Percentiles rank a stretch among this genome's conserved stretches.
These are phyloP conservation scores for western clawed frog (Xenopus tropicalis) DNA, from an alignment of 2,113 vertebrate species.

Conservation along the genomic window DNA sequence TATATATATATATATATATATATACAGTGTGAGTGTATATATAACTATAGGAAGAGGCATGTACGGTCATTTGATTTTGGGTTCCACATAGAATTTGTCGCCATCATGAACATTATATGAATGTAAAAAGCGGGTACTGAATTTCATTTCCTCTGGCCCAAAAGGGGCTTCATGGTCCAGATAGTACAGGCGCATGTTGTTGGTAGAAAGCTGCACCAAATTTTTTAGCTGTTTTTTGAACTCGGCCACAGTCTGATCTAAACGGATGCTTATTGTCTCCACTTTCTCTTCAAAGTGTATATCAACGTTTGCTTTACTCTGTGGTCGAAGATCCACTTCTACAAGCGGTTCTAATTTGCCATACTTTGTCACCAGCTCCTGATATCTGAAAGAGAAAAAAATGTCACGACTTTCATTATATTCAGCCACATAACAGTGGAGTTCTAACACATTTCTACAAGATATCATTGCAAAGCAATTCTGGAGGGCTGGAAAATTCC, in stretches of 20 bases:
- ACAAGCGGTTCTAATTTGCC: constrained; percentile 90
- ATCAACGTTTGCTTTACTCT: constrained; percentile 80
- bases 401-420: background rate
- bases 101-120: constrained; percentile 91
- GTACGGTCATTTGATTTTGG: constrained; percentile 74
- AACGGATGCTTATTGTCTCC: constrained; percentile 79
- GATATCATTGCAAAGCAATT: too few relatives aligned
- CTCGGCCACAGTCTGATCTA: constrained; percentile 91
- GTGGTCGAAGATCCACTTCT: constrained; percentile 87
- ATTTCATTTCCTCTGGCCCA: constrained; percentile 90
- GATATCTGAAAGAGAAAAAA: constrained; percentile 71
- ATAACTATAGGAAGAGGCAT: constrained; percentile 40
- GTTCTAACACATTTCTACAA: too few relatives aligned
- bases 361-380: constrained; percentile 83
- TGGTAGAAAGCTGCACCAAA: constrained; percentile 79
- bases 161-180: constrained; percentile 81
- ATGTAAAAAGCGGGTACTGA: constrained; percentile 80
- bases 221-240: constrained; percentile 85
- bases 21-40: constrained; percentile 9
- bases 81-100: constrained; percentile 89
- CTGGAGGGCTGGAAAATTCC: too few relatives aligned
- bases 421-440: too few relatives aligned
- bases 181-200: constrained; percentile 87
- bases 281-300: constrained; percentile 84
- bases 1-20: background rate